Evolutionary conservation across 2,888 invertebrate genomes (phyloP).

Genomic region (Pyrgus malvae): DNA sequence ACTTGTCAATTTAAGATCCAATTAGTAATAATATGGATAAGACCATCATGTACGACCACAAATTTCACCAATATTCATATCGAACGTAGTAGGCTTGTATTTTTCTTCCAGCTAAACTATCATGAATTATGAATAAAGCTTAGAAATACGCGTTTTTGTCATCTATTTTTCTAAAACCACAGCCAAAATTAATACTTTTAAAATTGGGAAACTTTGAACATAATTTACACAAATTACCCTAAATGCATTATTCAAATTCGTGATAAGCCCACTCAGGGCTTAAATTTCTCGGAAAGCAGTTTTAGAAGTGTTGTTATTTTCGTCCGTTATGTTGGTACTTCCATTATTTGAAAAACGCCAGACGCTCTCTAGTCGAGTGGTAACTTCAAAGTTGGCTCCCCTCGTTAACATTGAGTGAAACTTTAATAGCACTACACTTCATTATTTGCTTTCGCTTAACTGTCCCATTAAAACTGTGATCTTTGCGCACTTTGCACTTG

Average conservation of each 20-base stretch:
- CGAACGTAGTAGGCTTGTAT: too few species aligned
- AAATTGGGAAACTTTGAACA: background rate
- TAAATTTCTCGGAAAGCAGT: conserved; percentile 7
- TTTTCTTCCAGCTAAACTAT: too few species aligned
- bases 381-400: conserved; percentile 19
- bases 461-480: conserved; percentile 12
- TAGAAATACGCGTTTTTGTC: too few species aligned
- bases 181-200: background rate
- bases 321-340: background rate
- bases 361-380: conserved; percentile 6
- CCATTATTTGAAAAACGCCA: conserved; percentile 3
- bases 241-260: conserved; percentile 7
- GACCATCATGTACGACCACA: too few species aligned
- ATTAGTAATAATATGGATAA: too few species aligned
- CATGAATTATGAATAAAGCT: too few species aligned
- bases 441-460: conserved; percentile 21
- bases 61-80: too few species aligned
- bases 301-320: conserved; percentile 15
- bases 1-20: too few species aligned
- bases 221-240: conserved; percentile 10
- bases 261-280: background rate
- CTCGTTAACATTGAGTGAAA: conserved; percentile 19
- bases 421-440: conserved; percentile 26
- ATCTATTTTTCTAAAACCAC: too few species aligned
- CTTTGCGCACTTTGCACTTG: background rate